A percentile compares a stretch with the other conserved stretches of the same genome.
Evolutionary conservation across 2,888 invertebrate genomes (phyloP).

Genomic region (Axea sp.): DNA sequence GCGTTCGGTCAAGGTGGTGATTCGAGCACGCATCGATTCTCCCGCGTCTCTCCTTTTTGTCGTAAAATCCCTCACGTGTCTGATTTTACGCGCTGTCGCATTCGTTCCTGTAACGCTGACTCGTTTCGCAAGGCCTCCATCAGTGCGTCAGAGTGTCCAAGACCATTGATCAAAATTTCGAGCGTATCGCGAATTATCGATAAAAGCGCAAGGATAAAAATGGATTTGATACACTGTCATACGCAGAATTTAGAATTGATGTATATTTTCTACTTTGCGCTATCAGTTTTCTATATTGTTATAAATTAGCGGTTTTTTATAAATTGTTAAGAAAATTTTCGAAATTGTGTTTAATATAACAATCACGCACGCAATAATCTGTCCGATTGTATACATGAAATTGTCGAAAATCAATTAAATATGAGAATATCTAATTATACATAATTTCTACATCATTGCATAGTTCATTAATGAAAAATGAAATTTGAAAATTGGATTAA

Average conservation of each 20-base stretch:
- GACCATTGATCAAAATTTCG: constrained; percentile 36
- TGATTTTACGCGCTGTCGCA: constrained; percentile 70
- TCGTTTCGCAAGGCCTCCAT: constrained; percentile 45
- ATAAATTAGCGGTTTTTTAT: constrained; percentile 10
- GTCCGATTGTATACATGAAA: too few relatives aligned
- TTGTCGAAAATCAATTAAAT: too few relatives aligned
- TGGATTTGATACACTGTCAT: constrained; percentile 29
- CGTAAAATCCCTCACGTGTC: constrained; percentile 55
- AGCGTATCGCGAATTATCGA: constrained; percentile 24
- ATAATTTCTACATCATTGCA: too few relatives aligned
- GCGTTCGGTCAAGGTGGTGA: constrained; percentile 68
- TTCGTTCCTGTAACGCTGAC: constrained; percentile 50
- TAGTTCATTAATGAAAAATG: too few relatives aligned
- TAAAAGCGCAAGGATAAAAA: constrained; percentile 21
- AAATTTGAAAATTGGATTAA: too few relatives aligned
- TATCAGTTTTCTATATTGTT: constrained; percentile 15
- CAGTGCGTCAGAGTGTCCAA: neutral
- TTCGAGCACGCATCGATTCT: constrained; percentile 69
- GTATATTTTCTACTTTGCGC: neutral
- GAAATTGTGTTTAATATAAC: too few relatives aligned
- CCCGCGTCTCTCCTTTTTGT: constrained; percentile 59
- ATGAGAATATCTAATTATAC: too few relatives aligned
- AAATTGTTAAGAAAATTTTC: too few relatives aligned
- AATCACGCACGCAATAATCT: too few relatives aligned
- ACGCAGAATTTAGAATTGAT: neutral